Evolutionary conservation across 2,113 vertebrate species (phyloP).

Genomic region (Tympanuchus pallidicinctus): DNA sequence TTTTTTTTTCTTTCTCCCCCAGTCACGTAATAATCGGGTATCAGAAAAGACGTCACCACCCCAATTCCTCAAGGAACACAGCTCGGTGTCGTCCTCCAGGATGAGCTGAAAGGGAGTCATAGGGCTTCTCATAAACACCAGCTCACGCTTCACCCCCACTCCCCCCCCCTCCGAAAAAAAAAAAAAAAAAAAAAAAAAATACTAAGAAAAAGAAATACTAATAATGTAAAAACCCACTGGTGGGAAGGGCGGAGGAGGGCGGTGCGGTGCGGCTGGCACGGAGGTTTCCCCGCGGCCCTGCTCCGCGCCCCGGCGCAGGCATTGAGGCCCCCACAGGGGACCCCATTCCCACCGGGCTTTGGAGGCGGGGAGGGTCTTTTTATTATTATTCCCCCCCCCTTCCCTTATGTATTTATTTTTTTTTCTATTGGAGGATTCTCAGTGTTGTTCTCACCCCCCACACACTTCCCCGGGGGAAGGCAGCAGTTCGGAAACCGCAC

Average conservation of each 20-base stretch:
- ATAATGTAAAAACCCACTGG: neutral
- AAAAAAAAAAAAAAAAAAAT: neutral
- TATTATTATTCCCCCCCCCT: neutral
- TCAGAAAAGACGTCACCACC: constrained; percentile 95
- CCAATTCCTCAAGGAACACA: constrained; percentile 94
- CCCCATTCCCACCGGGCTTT: neutral
- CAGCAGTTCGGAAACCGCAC: no score
- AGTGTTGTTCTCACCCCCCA: neutral
- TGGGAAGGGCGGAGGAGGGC: neutral
- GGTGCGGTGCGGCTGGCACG: neutral
- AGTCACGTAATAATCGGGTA: constrained; percentile 94
- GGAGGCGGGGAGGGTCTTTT: neutral
- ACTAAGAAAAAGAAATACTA: accelerated
- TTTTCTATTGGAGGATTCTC: neutral
- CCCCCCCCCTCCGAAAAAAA: no score
- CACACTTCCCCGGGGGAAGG: no score
- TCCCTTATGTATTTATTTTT: no score
- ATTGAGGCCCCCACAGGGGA: neutral
- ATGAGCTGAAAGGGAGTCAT: constrained; percentile 91
- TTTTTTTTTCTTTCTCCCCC: constrained; percentile 69
- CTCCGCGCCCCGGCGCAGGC: neutral
- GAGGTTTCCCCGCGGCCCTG: no score
- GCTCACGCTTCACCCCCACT: constrained; percentile 63
- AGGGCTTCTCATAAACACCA: constrained; percentile 84
- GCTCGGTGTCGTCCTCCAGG: constrained; percentile 90